Evolutionary conservation across 2,888 invertebrate genomes (phyloP).

Genomic region (Pandemis heparana): DNA sequence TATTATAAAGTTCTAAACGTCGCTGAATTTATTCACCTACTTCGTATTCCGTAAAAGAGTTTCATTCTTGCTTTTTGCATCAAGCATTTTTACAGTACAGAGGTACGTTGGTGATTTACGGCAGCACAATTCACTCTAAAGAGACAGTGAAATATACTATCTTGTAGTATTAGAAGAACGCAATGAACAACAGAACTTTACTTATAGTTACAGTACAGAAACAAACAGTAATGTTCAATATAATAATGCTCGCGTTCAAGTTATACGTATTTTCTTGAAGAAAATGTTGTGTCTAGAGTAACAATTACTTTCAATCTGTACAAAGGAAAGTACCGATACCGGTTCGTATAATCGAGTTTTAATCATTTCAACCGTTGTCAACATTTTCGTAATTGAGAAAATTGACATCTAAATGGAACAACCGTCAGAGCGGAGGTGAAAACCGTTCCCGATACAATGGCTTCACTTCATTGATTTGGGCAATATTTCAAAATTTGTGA

Average conservation of each 20-base stretch:
- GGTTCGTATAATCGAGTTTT: too few species aligned
- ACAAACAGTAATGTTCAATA: neutral
- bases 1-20: conserved; percentile 30
- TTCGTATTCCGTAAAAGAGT: conserved; percentile 44
- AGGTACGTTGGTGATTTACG: conserved; percentile 58
- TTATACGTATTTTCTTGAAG: neutral
- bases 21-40: conserved; percentile 39
- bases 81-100: conserved; percentile 55
- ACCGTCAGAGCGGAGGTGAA: too few species aligned
- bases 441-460: too few species aligned
- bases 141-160: conserved; percentile 63
- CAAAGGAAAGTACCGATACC: too few species aligned
- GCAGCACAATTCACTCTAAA: conserved; percentile 62
- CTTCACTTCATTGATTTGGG: too few species aligned
- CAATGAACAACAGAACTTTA: conserved; percentile 29
- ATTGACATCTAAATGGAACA: too few species aligned
- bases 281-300: too few species aligned
- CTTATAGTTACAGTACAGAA: neutral
- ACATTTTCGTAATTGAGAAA: neutral
- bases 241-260: too few species aligned
- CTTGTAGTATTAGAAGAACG: conserved; percentile 46
- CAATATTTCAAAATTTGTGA: too few species aligned
- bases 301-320: too few species aligned
- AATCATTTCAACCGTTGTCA: neutral
- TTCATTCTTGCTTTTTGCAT: conserved; percentile 61